Conservation (phyloP, 2,888 invertebrate species). For the Pediacus dermestoides region DNA sequence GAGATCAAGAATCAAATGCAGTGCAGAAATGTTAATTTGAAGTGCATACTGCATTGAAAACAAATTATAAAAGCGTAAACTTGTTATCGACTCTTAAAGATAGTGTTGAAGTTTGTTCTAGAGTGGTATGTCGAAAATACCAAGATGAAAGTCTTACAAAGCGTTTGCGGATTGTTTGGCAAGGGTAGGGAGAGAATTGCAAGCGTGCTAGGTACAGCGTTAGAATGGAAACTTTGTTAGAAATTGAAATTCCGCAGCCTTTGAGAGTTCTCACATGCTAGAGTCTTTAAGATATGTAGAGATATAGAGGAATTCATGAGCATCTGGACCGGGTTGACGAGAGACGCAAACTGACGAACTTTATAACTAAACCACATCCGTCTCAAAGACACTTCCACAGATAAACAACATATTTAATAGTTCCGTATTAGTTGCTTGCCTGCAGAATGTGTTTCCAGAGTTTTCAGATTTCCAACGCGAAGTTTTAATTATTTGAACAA, state of each 20-base stretch:
- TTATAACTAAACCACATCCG: constrained; percentile 7
- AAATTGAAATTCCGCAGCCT: constrained; percentile 44
- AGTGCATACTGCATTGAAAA: too few species aligned
- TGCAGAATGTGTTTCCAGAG: too few species aligned
- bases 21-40: too few species aligned
- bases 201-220: constrained; percentile 32
- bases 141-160: constrained; percentile 40
- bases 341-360: constrained; percentile 20
- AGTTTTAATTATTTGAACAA: too few species aligned
- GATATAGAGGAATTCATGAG: constrained; percentile 25
- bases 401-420: constrained; percentile 13
- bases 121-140: constrained; percentile 37
- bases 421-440: too few species aligned
- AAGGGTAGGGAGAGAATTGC: constrained; percentile 18
- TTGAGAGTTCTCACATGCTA: constrained; percentile 27
- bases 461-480: too few species aligned
- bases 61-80: too few species aligned
- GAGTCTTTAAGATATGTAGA: constrained; percentile 34
- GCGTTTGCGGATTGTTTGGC: constrained; percentile 37
- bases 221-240: constrained; percentile 38
- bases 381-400: constrained; percentile 14
- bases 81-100: constrained; percentile 7
- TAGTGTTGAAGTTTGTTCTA: constrained; percentile 24
- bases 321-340: constrained; percentile 28
- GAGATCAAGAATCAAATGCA: too few species aligned